Evolutionary conservation across 2,113 vertebrate species (phyloP), one percentile per base, ranked within the genome.

Genomic region (Pionites leucogaster): DNA sequence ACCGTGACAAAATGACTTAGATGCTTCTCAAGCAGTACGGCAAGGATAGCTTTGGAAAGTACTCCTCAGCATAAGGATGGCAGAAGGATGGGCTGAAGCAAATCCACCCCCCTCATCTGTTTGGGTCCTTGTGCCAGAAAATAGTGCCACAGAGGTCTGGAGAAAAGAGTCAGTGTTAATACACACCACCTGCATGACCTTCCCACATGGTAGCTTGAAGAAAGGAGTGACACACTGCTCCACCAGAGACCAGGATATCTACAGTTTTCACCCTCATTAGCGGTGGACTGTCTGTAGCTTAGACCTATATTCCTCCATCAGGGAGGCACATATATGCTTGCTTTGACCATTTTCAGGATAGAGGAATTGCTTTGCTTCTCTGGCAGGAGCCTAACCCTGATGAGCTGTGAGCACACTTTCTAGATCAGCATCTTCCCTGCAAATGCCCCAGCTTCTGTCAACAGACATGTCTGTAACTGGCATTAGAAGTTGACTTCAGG

Each of bases 41-140:
- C 41, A 88, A 65, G n/a, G 39, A 42, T 11, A 27, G n/a, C 46
- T 78, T 78, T 90, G 44, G 50, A 96, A 81, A 67, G 37, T 41
- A 50, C n/a, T 55, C 29, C 25, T 17, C 11, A 9, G 17, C 42
- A 71, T 19, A 95, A 81, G 82, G 55, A 44, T 67, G 60, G 20
- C 60, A 94, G 82, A 83, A 94, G 53, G 63, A 50, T 31, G 46
- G 16, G 28, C 50, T 78, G 64, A 93, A 88, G 47, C 17, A 94
- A 81, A 75, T 64, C 71, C 41, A 64, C 68, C 25, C 47, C 28
- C 44, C 28, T 52, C n/a, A 25, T 41, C 24, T n/a, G 13, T 79
- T 86, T 69, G 50, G 6, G 19, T 82, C 8, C 10, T 49, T 53
- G 13, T 81, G 42, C 50, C 76, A 91, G 68, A 70, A 91, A 55